Base-by-base conservation (phyloP, 64 coral and sea anemone genomes). In the Astreopora myriophthalma region DNA sequence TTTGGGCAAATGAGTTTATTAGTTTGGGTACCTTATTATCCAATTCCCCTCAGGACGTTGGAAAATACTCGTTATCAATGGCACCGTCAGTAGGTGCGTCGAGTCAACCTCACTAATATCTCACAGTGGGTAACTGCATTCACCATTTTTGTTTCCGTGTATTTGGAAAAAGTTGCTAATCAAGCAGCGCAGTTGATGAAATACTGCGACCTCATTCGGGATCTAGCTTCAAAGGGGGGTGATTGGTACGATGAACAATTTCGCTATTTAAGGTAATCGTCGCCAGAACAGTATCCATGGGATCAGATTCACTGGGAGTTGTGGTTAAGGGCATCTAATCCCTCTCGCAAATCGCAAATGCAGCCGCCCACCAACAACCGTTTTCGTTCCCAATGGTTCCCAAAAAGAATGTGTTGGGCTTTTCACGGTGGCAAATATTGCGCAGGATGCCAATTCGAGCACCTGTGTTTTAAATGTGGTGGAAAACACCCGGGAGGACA, bases 161-260 rank as follows among this genome's bases (percentile, higher is more conserved):
- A 75, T 32, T 88, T 19, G 24, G 68, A 51, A 74, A 88, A 88
- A 23, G 73, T 75, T 58, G 24, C 72, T 24, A 34, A 16, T 0
- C 33, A 73, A 51, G 55, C 86, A 39, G 38, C 36, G 22, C 22
- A 55, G 12, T 75, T 88, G 74, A 88, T 88, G 67, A 74, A 88
- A 28, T 75, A 88, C 46, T 55, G 86, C 26, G 68, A 88, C 20
- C 55, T 51, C 1, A 26, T 88, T 25, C 28, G 74, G 7, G 88
- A 90, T 17, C 34, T 90, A 5, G 27, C 74, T 9, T 22, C 27
- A 20, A 34, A 65, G 34, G 29, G 28, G 25, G 88, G 74, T 2
- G 88, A 16, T 23, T 90, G 36, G 35, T 90, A 79, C 51, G 73
- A 90, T 23, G 73, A 90, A 39, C 88, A 90, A 37, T 90, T 79